Conservation (phyloP, 35 echinoderm and acorn worm species). For the Ophioderma brevispina region DNA sequence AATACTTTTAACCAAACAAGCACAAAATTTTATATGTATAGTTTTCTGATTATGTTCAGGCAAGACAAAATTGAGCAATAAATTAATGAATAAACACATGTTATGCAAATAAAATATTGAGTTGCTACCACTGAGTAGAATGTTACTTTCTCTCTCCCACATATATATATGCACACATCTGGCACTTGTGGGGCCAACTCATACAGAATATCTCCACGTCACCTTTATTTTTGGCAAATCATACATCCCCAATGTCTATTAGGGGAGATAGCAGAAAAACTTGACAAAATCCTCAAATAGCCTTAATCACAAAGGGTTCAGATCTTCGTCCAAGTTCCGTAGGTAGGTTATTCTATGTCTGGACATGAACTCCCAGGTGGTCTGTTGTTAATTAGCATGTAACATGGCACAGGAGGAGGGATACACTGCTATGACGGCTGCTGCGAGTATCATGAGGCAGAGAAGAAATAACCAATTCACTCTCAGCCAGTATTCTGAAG, state of each 20-base stretch:
- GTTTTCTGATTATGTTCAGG: too few species aligned
- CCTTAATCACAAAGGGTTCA: slow-evolving; percentile 95
- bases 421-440: slow-evolving; percentile 57
- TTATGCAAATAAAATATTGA: too few species aligned
- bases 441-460: slow-evolving; percentile 52
- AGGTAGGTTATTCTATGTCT: slow-evolving; percentile 89
- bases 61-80: too few species aligned
- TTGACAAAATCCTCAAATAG: slow-evolving; percentile 82
- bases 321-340: slow-evolving; percentile 70
- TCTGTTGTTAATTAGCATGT: slow-evolving; percentile 93
- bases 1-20: too few species aligned
- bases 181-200: too few species aligned
- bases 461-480: slow-evolving; percentile 73
- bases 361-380: slow-evolving; percentile 99
- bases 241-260: slow-evolving; percentile 81
- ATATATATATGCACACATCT: too few species aligned
- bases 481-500: slow-evolving; percentile 71
- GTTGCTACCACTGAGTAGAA: too few species aligned
- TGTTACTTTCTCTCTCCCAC: too few species aligned
- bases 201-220: too few species aligned
- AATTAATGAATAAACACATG: too few species aligned
- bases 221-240: slow-evolving; percentile 42
- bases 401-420: slow-evolving; percentile 82
- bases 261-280: slow-evolving; percentile 92
- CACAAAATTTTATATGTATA: too few species aligned